Conservation (phyloP, 2,888 invertebrate genomes). For the Crocallis elinguaria region DNA sequence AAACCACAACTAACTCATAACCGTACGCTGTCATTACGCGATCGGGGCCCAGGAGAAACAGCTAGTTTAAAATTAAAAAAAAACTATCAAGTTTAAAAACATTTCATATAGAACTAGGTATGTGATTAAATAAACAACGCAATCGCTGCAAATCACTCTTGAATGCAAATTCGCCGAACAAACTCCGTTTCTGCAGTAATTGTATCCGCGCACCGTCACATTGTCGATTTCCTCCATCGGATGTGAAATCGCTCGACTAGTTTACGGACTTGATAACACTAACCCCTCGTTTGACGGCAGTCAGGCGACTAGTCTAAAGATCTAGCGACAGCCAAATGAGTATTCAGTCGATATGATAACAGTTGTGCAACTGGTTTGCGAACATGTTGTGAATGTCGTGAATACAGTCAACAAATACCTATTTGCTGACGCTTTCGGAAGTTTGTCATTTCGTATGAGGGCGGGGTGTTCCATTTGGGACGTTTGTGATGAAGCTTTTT, state of each 20-base stretch:
- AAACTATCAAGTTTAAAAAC: no score
- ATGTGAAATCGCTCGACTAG: background rate
- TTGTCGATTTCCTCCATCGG: conserved; percentile 10
- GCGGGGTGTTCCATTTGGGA: conserved; percentile 47
- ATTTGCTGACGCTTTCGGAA: conserved; percentile 68
- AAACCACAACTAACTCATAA: no score
- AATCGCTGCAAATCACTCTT: conserved; percentile 18
- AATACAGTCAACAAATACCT: conserved; percentile 69
- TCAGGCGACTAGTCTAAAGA: background rate
- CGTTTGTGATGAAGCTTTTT: background rate
- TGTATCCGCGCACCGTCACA: conserved; percentile 9
- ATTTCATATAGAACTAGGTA: no score
- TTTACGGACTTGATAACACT: background rate
- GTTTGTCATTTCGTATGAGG: conserved; percentile 69
- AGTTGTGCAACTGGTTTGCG: conserved; percentile 16
- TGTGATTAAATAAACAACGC: no score
- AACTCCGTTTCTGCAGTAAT: conserved; percentile 8
- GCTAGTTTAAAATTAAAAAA: no score
- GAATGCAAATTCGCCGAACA: conserved; percentile 23
- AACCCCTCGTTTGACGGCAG: background rate
- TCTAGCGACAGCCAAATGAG: no score
- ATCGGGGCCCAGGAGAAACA: no score
- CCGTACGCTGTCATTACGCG: no score
- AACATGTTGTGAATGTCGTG: conserved; percentile 36
- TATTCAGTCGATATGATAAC: no score